Base-by-base conservation (phyloP, 2,113 vertebrate genomes). In the Tretioscincus oriximinensis region DNA sequence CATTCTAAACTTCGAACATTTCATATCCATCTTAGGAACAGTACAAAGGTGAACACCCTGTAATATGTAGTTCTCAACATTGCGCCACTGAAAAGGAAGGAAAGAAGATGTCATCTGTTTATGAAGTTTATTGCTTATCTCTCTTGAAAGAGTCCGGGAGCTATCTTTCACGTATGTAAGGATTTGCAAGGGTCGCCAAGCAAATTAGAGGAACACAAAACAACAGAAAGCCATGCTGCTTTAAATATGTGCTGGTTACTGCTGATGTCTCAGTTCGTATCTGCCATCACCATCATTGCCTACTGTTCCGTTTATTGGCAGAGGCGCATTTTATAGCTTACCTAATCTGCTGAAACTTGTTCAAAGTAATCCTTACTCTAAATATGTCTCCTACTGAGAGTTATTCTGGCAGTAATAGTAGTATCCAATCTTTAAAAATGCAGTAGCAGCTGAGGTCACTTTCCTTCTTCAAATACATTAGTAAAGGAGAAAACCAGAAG, bases 251-350 rank as follows among this genome's bases (percentile, higher is more conserved):
- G 29, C 66, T 31, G 31, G 54, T 63, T 76, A 69, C 28, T 76
- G 80, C 80, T 76, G 80, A 76, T 61, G 35, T 31, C 73, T 76
- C 28, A 10, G 80, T 69, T 76, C 63, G 35, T 70, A 76, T 82
- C 73, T 76, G 65, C 73, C 54, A 63, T 76, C 45, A 24, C 65
- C 14, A 47, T 81, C 66, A 49, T 26, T 35, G 73, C 80, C 80
- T 69, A 82, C 80, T 76, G 80, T 82, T 82, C 61, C 26, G 65
- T 82, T 82, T 82, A 82, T 82, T 73, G 63, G 66, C 66, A 76
- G 66, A 76, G 73, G 41, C 49, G 66, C 58, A 12, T 76, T 76
- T 76, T 76, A 82, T 61, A 76, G 65, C 67, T 63, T 82, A 54
- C 73, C 67, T 76, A 76, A 76, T 82, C 80, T 70, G 73, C 66